Conservation (phyloP, 1,140 invertebrate species). For the Lucilia sericata region DNA sequence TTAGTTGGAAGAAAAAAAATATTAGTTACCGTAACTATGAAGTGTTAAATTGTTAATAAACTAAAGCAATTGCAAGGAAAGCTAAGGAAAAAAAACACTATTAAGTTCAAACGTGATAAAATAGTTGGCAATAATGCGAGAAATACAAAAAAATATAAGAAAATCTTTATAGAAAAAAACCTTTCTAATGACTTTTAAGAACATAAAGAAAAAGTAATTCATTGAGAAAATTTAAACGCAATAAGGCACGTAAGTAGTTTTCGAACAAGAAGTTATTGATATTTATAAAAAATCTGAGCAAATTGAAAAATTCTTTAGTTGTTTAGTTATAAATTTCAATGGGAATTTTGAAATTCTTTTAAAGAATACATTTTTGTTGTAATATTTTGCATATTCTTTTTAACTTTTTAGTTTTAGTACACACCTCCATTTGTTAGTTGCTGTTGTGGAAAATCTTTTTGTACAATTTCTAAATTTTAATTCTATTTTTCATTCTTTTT, state of each 20-base stretch:
- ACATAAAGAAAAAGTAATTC: slow-evolving; percentile 24
- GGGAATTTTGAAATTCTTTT: not conserved
- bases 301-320: not conserved
- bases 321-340: not conserved
- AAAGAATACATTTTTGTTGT: not conserved
- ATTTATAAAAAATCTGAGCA: too few relatives aligned
- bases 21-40: slow-evolving; percentile 27
- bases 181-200: slow-evolving; percentile 30
- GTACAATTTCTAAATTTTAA: not conserved
- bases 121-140: slow-evolving; percentile 39
- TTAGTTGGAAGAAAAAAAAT: not conserved
- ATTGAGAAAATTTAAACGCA: slow-evolving; percentile 8
- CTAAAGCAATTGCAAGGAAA: slow-evolving; percentile 20
- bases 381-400: not conserved
- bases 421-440: slow-evolving; percentile 8
- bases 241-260: slow-evolving; percentile 21
- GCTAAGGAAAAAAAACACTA: not conserved
- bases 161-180: not conserved
- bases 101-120: slow-evolving; percentile 44
- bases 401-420: not conserved
- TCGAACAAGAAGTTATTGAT: too few relatives aligned
- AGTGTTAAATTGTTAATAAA: slow-evolving; percentile 44
- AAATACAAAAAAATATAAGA: slow-evolving; percentile 13
- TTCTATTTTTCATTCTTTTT: not conserved
- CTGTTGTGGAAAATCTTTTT: too few relatives aligned